phyloP scores from a whole-genome alignment of 2,797 vertebrate species.

The Lates japonicus region DNA sequence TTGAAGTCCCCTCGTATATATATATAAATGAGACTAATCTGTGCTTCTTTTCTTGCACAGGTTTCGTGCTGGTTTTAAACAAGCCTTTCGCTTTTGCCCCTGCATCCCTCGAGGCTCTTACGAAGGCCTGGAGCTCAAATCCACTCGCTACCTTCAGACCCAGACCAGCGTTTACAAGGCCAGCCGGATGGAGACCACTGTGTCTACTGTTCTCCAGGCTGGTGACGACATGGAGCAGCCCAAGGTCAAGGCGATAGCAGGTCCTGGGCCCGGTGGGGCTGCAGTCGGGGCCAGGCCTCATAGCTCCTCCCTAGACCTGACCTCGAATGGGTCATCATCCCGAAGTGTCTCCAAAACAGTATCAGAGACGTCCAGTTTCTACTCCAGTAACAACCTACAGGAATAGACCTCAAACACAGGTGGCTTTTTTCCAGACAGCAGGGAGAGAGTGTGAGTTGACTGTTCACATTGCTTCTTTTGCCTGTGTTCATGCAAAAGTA shows the following conservation, averaged over 20 bases:
- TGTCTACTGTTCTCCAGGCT: slow-evolving; percentile 87
- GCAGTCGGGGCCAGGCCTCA: slow-evolving; percentile 44
- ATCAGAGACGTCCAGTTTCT: slow-evolving; percentile 94
- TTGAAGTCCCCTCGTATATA: too few species aligned
- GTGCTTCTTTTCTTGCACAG: slow-evolving; percentile 74
- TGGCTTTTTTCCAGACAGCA: not conserved
- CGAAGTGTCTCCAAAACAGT: slow-evolving; percentile 92
- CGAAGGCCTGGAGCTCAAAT: slow-evolving; percentile 95
- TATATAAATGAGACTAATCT: not conserved
- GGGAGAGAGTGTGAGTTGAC: slow-evolving; percentile 31
- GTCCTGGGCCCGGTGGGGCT: slow-evolving; percentile 17
- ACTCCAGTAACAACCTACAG: slow-evolving; percentile 90
- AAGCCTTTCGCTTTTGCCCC: slow-evolving; percentile 93
- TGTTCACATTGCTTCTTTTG: slow-evolving; percentile 37
- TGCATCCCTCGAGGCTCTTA: slow-evolving; percentile 88
- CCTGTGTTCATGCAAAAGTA: slow-evolving; percentile 31
- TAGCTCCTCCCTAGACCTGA: slow-evolving; percentile 89
- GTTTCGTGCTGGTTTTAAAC: slow-evolving; percentile 96
- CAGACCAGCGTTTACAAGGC: slow-evolving; percentile 94
- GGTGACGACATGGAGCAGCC: slow-evolving; percentile 84
- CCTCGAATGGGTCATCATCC: slow-evolving; percentile 93
- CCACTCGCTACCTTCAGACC: slow-evolving; percentile 91
- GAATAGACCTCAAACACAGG: slow-evolving; percentile 56
- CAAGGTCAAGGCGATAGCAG: slow-evolving; percentile 71
- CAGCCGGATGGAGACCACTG: slow-evolving; percentile 92